These are phyloP conservation scores for Aphis craccivora DNA, from an alignment of 1,140 invertebrate species.

Conservation along the genomic window DNA sequence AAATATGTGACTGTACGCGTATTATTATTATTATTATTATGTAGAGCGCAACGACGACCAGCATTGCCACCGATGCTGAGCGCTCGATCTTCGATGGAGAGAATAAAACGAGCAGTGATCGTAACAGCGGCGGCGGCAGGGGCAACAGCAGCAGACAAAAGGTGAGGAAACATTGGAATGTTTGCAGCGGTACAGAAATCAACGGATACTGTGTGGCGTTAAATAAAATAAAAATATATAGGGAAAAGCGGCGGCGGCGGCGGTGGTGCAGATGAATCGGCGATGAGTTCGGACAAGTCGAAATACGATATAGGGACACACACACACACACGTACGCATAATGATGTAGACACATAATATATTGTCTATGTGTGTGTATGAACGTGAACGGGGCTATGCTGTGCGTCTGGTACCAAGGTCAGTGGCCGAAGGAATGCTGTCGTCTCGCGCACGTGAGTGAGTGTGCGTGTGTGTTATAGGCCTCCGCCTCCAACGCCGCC, in stretches of 20 bases:
- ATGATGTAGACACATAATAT: no score
- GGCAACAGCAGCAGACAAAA: constrained; percentile 23
- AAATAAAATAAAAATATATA: constrained; percentile 3
- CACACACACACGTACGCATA: not conserved
- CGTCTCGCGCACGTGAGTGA: constrained; percentile 23
- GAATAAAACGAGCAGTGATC: no score
- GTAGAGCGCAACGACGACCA: not conserved
- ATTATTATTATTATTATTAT: not conserved
- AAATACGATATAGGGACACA: constrained; percentile 48
- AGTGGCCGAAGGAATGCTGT: constrained; percentile 58
- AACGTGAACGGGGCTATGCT: constrained; percentile 52
- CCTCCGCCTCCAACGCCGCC: constrained; percentile 26
- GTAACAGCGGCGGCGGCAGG: not conserved
- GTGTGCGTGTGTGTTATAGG: constrained; percentile 33
- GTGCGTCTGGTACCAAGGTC: constrained; percentile 54
- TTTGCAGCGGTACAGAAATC: not conserved
- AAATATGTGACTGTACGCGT: not conserved
- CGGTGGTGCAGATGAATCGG: constrained; percentile 47
- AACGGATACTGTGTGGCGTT: constrained; percentile 21
- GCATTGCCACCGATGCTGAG: not conserved
- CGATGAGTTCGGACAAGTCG: constrained; percentile 56
- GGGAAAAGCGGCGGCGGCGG: constrained; percentile 9
- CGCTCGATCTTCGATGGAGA: not conserved
- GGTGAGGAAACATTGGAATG: constrained; percentile 53
- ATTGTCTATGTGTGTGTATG: not conserved